Evolutionary conservation across 2,113 vertebrate genomes (phyloP).

Genomic region (Hassar affinis): DNA sequence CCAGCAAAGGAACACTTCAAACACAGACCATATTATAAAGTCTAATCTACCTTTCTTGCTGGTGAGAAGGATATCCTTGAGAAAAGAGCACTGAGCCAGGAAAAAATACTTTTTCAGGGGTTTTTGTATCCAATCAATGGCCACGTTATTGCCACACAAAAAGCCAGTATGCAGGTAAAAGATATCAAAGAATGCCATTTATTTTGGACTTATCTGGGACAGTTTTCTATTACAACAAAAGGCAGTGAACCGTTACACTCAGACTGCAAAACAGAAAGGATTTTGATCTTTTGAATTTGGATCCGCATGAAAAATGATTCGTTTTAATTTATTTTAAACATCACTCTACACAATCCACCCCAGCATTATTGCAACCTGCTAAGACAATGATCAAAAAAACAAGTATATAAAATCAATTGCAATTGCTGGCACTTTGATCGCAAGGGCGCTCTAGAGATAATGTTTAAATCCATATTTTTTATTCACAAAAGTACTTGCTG

Average conservation of each 20-base stretch:
- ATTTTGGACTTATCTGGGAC: slow-evolving; percentile 39
- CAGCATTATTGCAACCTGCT: neutral
- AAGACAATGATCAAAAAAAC: neutral
- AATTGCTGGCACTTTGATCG: neutral
- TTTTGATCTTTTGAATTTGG: slow-evolving; percentile 51
- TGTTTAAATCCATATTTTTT: no score
- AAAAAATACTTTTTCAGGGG: slow-evolving; percentile 26
- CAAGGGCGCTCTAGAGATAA: neutral
- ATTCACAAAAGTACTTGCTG: no score
- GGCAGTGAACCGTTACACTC: slow-evolving; percentile 34
- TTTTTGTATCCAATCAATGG: slow-evolving; percentile 33
- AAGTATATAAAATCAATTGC: neutral
- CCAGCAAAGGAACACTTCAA: slow-evolving; percentile 33
- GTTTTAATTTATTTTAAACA: neutral
- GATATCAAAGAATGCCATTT: slow-evolving; percentile 51
- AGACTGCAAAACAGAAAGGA: slow-evolving; percentile 34
- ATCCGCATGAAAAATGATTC: slow-evolving; percentile 47
- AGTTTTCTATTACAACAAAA: slow-evolving; percentile 31
- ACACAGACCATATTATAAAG: slow-evolving; percentile 46
- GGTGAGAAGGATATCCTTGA: slow-evolving; percentile 30
- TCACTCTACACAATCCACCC: neutral
- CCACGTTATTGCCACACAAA: slow-evolving; percentile 41
- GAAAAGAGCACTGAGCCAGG: slow-evolving; percentile 34
- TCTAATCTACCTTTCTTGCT: slow-evolving; percentile 49
- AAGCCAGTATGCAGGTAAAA: slow-evolving; percentile 21